Percentiles rank a stretch among this genome's conserved stretches.
Evolutionary conservation across 2,888 invertebrate genomes (phyloP).

Genomic region (Tetheella fluctuosa): DNA sequence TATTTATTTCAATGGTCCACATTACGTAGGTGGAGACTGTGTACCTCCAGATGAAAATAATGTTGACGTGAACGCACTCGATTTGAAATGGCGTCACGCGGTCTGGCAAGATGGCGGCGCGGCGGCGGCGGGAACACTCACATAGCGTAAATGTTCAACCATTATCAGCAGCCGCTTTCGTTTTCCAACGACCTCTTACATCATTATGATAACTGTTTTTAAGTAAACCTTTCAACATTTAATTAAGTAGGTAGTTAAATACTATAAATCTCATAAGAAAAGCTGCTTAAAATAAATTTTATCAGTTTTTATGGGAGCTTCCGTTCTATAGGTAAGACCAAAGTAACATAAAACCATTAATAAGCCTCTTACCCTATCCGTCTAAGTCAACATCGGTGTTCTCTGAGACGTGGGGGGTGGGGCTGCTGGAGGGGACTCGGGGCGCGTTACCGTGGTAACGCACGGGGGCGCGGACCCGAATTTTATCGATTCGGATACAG

Average conservation of each 20-base stretch:
- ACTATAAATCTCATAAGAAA: constrained; percentile 12
- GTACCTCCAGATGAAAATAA: constrained; percentile 47
- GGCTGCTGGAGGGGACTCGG: constrained; percentile 51
- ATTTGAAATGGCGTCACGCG: constrained; percentile 81
- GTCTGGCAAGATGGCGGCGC: constrained; percentile 78
- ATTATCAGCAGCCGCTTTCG: constrained; percentile 59
- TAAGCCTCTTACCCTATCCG: constrained; percentile 84
- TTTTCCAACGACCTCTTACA: constrained; percentile 50
- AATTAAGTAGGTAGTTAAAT: background rate
- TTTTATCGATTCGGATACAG: constrained; percentile 83
- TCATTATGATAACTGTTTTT: constrained; percentile 2
- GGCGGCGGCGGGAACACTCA: constrained; percentile 35
- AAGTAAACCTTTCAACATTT: background rate
- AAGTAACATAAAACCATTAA: constrained; percentile 82
- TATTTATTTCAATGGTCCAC: constrained; percentile 28
- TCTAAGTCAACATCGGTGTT: constrained; percentile 83
- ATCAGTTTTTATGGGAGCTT: constrained; percentile 28
- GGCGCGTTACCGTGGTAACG: constrained; percentile 73
- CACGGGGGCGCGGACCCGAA: constrained; percentile 82
- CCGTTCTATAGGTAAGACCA: constrained; percentile 59
- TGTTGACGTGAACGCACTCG: constrained; percentile 60
- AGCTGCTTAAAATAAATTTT: constrained; percentile 20
- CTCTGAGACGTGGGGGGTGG: constrained; percentile 67
- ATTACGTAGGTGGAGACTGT: constrained; percentile 27
- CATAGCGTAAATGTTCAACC: constrained; percentile 47